Conservation (phyloP, 2,113 vertebrate species). For the Xiphophorus maculatus region DNA sequence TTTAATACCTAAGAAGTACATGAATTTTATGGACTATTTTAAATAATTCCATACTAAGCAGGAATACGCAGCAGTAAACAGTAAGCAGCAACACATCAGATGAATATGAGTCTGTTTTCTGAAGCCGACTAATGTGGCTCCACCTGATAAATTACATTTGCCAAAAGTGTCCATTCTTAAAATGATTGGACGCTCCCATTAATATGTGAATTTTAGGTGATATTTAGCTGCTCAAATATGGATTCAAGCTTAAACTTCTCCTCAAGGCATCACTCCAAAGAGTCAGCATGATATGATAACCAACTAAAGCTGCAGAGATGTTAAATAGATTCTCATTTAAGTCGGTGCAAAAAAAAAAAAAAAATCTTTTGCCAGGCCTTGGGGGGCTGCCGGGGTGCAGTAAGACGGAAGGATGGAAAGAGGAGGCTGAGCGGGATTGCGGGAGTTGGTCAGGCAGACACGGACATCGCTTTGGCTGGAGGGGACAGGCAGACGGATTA, state of each 20-base stretch:
- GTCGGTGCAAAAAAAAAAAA: constrained; percentile 47
- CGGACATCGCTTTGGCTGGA: constrained; percentile 58
- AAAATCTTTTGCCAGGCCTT: constrained; percentile 69
- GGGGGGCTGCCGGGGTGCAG: constrained; percentile 61
- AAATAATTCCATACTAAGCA: not conserved
- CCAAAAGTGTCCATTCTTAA: not conserved
- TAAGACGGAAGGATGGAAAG: constrained; percentile 61
- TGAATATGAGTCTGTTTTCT: not conserved
- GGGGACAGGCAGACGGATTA: constrained; percentile 75
- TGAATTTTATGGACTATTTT: constrained; percentile 17
- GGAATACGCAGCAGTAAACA: not conserved
- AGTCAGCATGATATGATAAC: constrained; percentile 77
- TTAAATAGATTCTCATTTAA: constrained; percentile 73
- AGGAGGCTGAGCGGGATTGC: constrained; percentile 57
- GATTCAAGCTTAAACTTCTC: constrained; percentile 79
- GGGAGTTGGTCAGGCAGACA: constrained; percentile 73
- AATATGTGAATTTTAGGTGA: constrained; percentile 65
- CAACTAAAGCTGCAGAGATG: constrained; percentile 70
- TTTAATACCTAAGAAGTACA: not conserved
- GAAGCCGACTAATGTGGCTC: too few species aligned
- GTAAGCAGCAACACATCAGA: not conserved
- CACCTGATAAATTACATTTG: not conserved
- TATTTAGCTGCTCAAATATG: constrained; percentile 81
- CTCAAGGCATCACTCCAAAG: constrained; percentile 75
- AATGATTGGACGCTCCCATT: constrained; percentile 42